Base-by-base conservation (phyloP, 2,888 invertebrate species). In the Ectemnius cavifrons region DNA sequence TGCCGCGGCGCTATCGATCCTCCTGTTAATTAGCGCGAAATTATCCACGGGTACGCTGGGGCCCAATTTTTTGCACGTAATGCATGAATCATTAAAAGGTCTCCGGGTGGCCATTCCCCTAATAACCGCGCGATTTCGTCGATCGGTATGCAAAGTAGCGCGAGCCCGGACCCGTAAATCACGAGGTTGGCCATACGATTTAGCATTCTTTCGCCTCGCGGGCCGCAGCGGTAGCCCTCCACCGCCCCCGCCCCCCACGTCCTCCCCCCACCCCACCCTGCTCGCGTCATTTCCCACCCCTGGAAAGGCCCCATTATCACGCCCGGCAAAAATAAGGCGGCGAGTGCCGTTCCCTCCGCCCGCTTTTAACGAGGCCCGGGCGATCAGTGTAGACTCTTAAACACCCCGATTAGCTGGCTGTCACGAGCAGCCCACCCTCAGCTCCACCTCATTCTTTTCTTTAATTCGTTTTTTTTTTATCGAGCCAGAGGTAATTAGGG, bases 331-430 rank as follows among this genome's bases (percentile, higher is more conserved):
- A 89, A 89, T 89, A 89, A 88, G 87, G 83, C 87, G 81, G 75
- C 78, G 76, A 77, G 84, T 85, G 84, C 82, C 83, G 82, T 86
- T 88, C 86, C 85, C 88, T 79, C 83, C 71, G 73, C 85, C 77
- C 81, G 79, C 86, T 88, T 91, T 89, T 89, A 90, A 90, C 90
- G 89, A 89, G 87, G 87, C 87, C 89, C 86, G 77, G 86, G 87
- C 91, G 91, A 90, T 91, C 89, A 89, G 89, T 90, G 90, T 89
- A 90, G 91, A 91, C 90, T 89, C 90, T 91, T 90, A 90, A 91
- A 91, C 90, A 90, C 91, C 90, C 90, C 90, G 90, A 91, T 91
- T 91, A 91, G 90, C 91, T 88, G 86, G 90, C 90, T 91, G 90
- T 91, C 90, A 90, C 88, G 89, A 89, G 85, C 90, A 91, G 91